Conservation (phyloP, 2,113 vertebrate genomes). For the Chaetorhynchus papuensis region DNA sequence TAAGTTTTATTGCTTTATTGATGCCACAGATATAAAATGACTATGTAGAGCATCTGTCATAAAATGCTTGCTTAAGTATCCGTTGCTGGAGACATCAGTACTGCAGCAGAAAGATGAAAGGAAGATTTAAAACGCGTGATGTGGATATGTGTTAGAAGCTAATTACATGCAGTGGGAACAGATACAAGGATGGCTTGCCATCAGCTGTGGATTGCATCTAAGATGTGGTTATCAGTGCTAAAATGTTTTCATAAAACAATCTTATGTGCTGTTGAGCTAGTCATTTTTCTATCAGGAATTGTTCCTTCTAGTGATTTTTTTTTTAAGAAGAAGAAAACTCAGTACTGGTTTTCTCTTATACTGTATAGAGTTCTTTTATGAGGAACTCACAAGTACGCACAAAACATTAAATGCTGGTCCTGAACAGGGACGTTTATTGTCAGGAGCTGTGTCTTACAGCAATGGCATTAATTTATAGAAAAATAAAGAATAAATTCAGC, state of each 20-base stretch:
- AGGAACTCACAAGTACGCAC: slow-evolving; percentile 12
- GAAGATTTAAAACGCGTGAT: slow-evolving; percentile 58
- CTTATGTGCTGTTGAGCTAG: slow-evolving; percentile 59
- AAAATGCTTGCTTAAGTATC: slow-evolving; percentile 62
- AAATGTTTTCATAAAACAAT: slow-evolving; percentile 70
- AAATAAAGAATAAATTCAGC: slow-evolving; percentile 65
- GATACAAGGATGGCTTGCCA: slow-evolving; percentile 18
- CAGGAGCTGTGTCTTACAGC: slow-evolving; percentile 16
- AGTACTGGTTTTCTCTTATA: background rate
- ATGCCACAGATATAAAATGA: slow-evolving; percentile 46
- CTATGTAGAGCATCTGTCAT: slow-evolving; percentile 63
- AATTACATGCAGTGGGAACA: slow-evolving; percentile 50
- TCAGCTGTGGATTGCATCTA: slow-evolving; percentile 44
- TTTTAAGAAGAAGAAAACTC: background rate
- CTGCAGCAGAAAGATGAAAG: slow-evolving; percentile 60
- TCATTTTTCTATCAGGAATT: slow-evolving; percentile 62
- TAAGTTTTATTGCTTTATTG: slow-evolving; percentile 65
- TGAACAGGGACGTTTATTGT: slow-evolving; percentile 28
- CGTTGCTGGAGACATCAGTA: slow-evolving; percentile 26
- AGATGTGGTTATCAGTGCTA: slow-evolving; percentile 61
- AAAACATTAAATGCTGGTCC: slow-evolving; percentile 46
- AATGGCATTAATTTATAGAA: slow-evolving; percentile 67
- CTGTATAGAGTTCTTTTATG: background rate
- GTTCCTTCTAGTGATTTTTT: slow-evolving; percentile 15
- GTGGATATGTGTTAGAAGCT: slow-evolving; percentile 56